Conservation (phyloP, 2,888 invertebrate genomes). For the Rotaria macrura region DNA sequence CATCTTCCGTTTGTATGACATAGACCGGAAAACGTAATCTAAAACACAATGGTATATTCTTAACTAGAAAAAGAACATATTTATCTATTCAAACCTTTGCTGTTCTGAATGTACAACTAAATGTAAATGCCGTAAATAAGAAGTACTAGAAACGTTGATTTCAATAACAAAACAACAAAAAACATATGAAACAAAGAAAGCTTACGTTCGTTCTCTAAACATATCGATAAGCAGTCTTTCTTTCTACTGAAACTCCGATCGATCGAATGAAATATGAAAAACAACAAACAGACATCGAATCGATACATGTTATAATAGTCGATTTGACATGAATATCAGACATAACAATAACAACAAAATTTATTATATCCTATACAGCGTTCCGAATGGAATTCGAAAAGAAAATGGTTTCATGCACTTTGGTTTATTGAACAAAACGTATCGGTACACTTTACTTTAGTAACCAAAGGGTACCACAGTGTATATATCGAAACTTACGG, state of each 20-base stretch:
- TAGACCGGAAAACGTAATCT: neutral
- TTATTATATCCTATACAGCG: too few relatives aligned
- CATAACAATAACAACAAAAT: neutral
- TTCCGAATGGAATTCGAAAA: too few relatives aligned
- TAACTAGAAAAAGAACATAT: neutral
- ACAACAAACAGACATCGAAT: neutral
- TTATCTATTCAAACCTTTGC: neutral
- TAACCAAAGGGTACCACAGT: too few relatives aligned
- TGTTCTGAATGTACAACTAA: neutral
- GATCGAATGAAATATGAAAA: neutral
- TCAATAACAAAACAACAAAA: too few relatives aligned
- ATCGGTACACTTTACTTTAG: too few relatives aligned
- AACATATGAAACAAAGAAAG: neutral
- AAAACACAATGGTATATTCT: neutral
- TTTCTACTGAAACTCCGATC: neutral
- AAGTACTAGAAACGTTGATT: neutral
- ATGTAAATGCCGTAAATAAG: conserved; percentile 10
- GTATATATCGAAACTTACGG: too few relatives aligned
- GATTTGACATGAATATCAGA: neutral
- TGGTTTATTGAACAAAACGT: too few relatives aligned
- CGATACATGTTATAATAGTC: neutral
- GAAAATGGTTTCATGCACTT: too few relatives aligned
- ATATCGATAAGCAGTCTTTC: neutral
- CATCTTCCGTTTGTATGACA: neutral
- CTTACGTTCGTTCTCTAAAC: conserved; percentile 9